These are phyloP conservation scores for Silurus aristotelis DNA, from an alignment of 2,797 vertebrate genomes.

Conservation along the genomic window DNA sequence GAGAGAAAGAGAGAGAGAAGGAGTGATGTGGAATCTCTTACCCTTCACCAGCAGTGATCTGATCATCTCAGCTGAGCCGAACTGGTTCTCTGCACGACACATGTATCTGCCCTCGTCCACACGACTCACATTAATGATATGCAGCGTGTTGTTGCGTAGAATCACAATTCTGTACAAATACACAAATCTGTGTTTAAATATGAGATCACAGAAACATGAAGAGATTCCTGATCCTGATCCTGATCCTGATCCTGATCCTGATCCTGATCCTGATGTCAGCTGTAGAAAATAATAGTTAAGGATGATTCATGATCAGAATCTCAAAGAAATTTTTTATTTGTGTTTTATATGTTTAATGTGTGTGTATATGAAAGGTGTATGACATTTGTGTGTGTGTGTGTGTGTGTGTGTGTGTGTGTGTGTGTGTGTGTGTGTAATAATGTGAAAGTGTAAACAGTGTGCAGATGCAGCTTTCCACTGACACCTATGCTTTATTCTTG, in stretches of 20 bases:
- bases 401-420: neutral
- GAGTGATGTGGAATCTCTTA: conserved; percentile 73
- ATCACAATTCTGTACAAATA: conserved; percentile 75
- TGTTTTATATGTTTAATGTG: too few species aligned
- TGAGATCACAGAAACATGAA: neutral
- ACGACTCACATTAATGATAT: conserved; percentile 88
- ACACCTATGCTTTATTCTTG: neutral
- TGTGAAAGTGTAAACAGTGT: neutral
- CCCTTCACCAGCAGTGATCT: conserved; percentile 91
- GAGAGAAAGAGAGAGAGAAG: conserved; percentile 60
- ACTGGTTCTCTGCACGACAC: conserved; percentile 89
- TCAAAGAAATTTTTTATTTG: neutral
- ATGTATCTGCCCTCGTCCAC: conserved; percentile 89
- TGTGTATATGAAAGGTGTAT: too few species aligned
- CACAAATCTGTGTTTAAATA: neutral
- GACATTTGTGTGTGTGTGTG: neutral
- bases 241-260: neutral
- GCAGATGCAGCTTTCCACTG: neutral
- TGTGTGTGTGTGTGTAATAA: neutral
- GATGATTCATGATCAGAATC: neutral
- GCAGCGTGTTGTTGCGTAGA: conserved; percentile 89
- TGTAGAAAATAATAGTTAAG: neutral
- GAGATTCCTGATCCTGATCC: neutral
- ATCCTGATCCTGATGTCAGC: neutral
- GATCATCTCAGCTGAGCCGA: conserved; percentile 91